Percentiles rank a stretch among this genome's conserved stretches.
These are phyloP conservation scores for Anableps anableps DNA, from an alignment of 2,797 vertebrate genomes.

Conservation along the genomic window DNA sequence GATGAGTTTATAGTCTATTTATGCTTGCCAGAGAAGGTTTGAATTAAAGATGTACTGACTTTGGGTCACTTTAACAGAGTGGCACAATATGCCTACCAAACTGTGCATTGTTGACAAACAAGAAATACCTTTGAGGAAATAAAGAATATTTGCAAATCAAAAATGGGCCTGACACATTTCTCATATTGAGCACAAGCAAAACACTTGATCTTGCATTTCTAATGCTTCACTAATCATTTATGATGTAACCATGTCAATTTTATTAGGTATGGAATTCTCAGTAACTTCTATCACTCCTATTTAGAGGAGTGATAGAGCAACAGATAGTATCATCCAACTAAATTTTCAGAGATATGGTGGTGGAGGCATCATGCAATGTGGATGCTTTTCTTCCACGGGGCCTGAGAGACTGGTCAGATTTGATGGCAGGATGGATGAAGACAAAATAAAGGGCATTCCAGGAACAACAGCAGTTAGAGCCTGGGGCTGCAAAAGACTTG, in stretches of 20 bases:
- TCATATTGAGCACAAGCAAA: background rate
- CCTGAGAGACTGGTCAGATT: no score
- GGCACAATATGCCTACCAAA: constrained; percentile 32
- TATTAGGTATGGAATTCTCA: background rate
- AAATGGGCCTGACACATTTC: no score
- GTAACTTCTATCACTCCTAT: background rate
- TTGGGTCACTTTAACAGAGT: constrained; percentile 54
- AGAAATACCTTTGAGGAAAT: no score
- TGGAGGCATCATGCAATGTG: background rate
- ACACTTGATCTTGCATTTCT: background rate
- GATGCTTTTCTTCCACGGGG: background rate
- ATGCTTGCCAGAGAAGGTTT: constrained; percentile 22
- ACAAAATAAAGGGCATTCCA: no score
- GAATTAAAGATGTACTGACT: constrained; percentile 49
- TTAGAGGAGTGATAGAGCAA: background rate
- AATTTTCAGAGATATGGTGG: background rate
- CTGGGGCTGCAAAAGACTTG: background rate
- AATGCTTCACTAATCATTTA: background rate
- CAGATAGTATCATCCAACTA: background rate
- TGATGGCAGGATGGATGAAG: no score
- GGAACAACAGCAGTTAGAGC: background rate
- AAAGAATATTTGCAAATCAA: no score
- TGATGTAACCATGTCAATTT: background rate
- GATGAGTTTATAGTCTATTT: no score
- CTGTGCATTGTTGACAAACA: constrained; percentile 16